Evolutionary conservation across 1,140 invertebrate genomes (phyloP), one percentile per base, ranked within the genome.

Genomic region (Aphelenchoides besseyi): DNA sequence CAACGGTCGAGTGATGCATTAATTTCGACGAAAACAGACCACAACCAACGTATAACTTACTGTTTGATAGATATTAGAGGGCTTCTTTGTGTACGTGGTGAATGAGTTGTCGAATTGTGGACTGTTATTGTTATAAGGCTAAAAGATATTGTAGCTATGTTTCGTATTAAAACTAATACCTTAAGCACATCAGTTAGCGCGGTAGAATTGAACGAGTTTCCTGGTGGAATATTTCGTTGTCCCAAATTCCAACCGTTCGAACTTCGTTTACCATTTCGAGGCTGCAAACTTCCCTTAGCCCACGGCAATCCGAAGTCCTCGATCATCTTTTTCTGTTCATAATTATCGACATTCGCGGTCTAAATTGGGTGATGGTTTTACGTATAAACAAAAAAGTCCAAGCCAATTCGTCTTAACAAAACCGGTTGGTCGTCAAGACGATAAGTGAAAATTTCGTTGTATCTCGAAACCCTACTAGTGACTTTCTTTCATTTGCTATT

Each of bases 221-320:
- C 41, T 16, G 41, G 12, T 23, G 12, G 12, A 23, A 48, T 16
- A 12, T 5, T 78, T 53, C 57, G 68, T 75, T 71, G 70, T 18
- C 67, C 70, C 23, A 64, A 36, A 29, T 68, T 66, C 77, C 77
- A 79, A 18, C 29, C 41, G 1, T n/a, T 18, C 2, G 70, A 64
- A 18, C 75, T 79, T 12, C 77, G 73, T 26, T 72, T 71, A 18
- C 79, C 77, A 69, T 64, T 77, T 57, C 69, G 72, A 16, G 77
- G 77, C 53, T 79, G 77, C 3, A 75, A 79, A 69, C 74, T 79
- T 2, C 79, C 77, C 30, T 75, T 54, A 2, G 77, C 73, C 77
- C 77, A 79, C 1, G 77, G 77, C 9, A 79, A 48, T 12, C 23
- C 41, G 41, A 48, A 48, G 41, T 23, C 41, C 12, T 48, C 41